Evolutionary conservation across 2,888 invertebrate genomes (phyloP).

Genomic region (Arge pagana): DNA sequence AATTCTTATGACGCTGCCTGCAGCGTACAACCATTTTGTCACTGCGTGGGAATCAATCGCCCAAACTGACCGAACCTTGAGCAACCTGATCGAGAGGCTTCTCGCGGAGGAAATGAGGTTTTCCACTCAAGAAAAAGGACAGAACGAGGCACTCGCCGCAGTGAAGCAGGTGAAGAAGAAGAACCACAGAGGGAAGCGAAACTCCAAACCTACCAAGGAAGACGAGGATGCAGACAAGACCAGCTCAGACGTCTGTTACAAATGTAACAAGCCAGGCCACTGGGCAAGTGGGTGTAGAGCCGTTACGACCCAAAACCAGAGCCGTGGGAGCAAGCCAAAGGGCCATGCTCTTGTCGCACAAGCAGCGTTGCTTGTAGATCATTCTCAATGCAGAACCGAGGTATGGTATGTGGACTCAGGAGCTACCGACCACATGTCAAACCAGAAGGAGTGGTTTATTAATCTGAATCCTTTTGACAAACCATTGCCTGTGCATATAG

Average conservation of each 20-base stretch:
- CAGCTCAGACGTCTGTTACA: constrained; percentile 13
- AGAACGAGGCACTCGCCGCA: background rate
- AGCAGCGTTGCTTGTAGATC: constrained; percentile 12
- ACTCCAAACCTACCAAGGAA: background rate
- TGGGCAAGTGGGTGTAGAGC: constrained; percentile 27
- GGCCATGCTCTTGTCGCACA: constrained; percentile 26
- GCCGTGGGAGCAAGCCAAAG: constrained; percentile 3
- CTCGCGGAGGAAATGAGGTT: constrained; percentile 21
- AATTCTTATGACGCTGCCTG: constrained; percentile 27
- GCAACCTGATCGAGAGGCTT: constrained; percentile 16
- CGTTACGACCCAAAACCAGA: background rate
- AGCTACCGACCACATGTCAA: constrained; percentile 34
- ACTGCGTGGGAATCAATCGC: constrained; percentile 24
- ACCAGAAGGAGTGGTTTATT: constrained; percentile 28
- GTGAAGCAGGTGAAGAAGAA: background rate
- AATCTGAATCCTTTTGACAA: constrained; percentile 22
- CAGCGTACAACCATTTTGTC: constrained; percentile 20
- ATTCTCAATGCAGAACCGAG: constrained; percentile 1
- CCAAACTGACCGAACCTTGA: constrained; percentile 8
- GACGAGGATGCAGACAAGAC: background rate
- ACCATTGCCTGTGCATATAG: constrained; percentile 6
- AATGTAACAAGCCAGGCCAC: constrained; percentile 31
- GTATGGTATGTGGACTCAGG: constrained; percentile 32
- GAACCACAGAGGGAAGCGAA: background rate
- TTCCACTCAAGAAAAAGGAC: background rate